Base-by-base conservation (phyloP, 2,797 vertebrate genomes). In the Cacajao melanocephalus region DNA sequence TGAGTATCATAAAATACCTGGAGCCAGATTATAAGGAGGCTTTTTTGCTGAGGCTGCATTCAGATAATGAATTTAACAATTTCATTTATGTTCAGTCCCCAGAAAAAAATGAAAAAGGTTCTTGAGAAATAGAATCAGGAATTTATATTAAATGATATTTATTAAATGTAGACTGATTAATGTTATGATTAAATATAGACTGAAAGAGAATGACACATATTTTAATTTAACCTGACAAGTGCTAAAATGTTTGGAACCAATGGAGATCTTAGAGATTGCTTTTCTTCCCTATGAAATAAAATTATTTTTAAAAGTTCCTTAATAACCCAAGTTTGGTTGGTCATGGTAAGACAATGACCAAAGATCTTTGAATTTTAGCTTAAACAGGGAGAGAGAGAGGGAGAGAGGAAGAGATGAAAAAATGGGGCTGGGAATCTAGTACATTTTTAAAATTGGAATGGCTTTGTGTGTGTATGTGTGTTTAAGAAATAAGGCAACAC, bases 1-100 rank as follows among this genome's bases (percentile, higher is more conserved):
- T 93, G n/a, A 89, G 64, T 95, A 33, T 55, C 87, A 52, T 81
- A 46, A 96, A 81, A 84, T 61, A 79, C 44, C 55, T 33, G 12
- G 61, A 70, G 4, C 2, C 61, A 75, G 36, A 55, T 61, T 73
- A 36, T 58, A 75, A 83, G 22, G 52, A 90, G 15, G 2, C 13
- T 92, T 3, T 88, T 61, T 36, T 95, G 61, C 33, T 85, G 57
- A 88, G 44, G 3, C 57, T 73, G 5, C 19, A 10, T 90, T 73
- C 55, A 50, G 20, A 52, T 13, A 55, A 0, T n/a, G 0, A 1
- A 70, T 15, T 78, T 81, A 36, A 46, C 39, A 72, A 50, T 92
- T 78, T 44, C 44, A 26, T 80, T 84, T 72, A 64, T 50, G 4
- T 90, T 91, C 8, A 17, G n/a, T 75, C 9, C 8, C 28, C 78